Base-by-base conservation (phyloP, 1,140 invertebrate species). In the Heliconius hewitsoni region DNA sequence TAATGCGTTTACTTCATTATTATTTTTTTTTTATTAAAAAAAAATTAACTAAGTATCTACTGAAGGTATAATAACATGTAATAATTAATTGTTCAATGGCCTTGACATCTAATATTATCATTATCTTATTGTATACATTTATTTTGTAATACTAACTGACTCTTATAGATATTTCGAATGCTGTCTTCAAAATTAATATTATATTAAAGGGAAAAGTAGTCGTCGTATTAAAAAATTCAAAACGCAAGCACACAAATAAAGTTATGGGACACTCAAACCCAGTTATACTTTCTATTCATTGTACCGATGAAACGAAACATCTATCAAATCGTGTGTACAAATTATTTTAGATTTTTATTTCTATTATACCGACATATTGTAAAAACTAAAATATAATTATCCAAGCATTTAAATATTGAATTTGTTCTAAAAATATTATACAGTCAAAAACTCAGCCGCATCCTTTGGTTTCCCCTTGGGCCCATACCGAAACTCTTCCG, bases 401-500 rank as follows among this genome's bases (percentile, higher is more conserved):
- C 6, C 16, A 8, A 60, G 55, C 55, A 60, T 37, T 37, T 60
- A 18, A 71, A 71, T 34, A 4, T 71, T 30, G 5, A 71, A 4
- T 30, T 0, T 3, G 1, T 71, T 71, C 9, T 34, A 9, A 72
- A 39, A 72, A 72, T 42, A n/a, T n/a, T 52, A 81, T 18, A 46
- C 37, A 34, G 30, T 71, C 18, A 66, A 50, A 39, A 74, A 78
- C 71, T 81, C 73, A 4, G 70, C 55, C 18, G 74, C 27, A 71
- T 76, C 77, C 76, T 73, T 81, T 76, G 30, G 70, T 78, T 82
- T 83, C 19, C 80, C 78, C 78, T 88, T 89, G 71, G 89, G 88
- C 11, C 86, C 81, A 39, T 88, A 83, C 79, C 91, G 90, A 82
- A 94, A 94, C 81, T 91, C 81, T 81, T 95, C 93, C 77, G 95